Base-by-base conservation (phyloP, 2,797 vertebrate species). In the Tragopan temminckii region DNA sequence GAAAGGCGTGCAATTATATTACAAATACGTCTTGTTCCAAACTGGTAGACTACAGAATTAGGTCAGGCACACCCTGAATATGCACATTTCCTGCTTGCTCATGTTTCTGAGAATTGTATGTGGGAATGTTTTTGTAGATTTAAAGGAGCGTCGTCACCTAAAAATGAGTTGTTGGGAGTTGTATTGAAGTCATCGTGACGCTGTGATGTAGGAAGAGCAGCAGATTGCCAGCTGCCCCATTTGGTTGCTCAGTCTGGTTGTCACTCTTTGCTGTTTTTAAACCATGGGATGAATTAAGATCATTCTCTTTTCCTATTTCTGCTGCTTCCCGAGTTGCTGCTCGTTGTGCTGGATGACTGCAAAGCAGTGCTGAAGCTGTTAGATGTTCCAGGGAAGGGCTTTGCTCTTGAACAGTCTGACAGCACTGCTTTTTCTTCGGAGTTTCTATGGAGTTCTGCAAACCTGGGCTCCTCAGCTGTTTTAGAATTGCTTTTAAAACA, bases 51-150 rank as follows among this genome's bases (percentile, higher is more conserved):
- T 45, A 70, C 5, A 57, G 84, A 95, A 95, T 87, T 93, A 48
- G 96, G 94, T 94, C 95, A 93, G 95, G 88, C 95, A 95, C 95
- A 19, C 96, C 89, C 95, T 91, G 79, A 5, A 0, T 36, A 0
- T 4, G 38, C 11, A 3, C 80, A 74, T 79, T 96, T 95, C 95
- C 94, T 96, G 89, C 93, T 88, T 70, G 88, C 91, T 94, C 88
- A 17, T 80, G 57, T 88, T 96, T 80, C 94, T 82, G 88, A 63
- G 53, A 90, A 77, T 86, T 84, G 82, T 16, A 66, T 33, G 13
- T 11, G 80, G 68, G 20, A 78, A 66, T 91, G 88, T 70, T 86
- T 82, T 61, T 87, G 86, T 24, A 43, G 68, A 29, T 71, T 80
- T 52, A 58, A 58, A 94, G 88, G 43, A 94, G 90, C 17, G 88